Evolutionary conservation across 2,797 vertebrate genomes (phyloP).

Genomic region (Kryptolebias ocellatus): DNA sequence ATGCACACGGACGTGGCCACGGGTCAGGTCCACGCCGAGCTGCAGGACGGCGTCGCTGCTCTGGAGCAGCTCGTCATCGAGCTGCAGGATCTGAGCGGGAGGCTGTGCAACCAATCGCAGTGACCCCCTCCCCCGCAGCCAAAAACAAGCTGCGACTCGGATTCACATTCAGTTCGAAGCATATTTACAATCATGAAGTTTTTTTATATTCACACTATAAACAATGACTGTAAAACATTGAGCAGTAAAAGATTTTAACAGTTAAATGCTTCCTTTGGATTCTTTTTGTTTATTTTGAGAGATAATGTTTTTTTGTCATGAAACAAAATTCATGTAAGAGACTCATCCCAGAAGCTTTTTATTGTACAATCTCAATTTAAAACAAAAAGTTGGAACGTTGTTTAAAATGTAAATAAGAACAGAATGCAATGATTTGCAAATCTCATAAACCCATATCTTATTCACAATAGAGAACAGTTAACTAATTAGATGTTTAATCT

Average conservation of each 20-base stretch:
- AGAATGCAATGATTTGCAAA: too few relatives aligned
- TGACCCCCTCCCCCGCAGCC: slow-evolving; percentile 15
- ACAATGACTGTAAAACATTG: slow-evolving; percentile 6
- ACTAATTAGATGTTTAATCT: too few relatives aligned
- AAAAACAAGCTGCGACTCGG: neutral
- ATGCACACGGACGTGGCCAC: slow-evolving; percentile 85
- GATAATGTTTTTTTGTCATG: neutral
- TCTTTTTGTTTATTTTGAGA: neutral
- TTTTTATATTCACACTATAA: slow-evolving; percentile 17
- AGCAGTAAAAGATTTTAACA: slow-evolving; percentile 15
- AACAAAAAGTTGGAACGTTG: too few relatives aligned
- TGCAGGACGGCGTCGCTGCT: slow-evolving; percentile 80
- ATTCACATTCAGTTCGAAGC: neutral
- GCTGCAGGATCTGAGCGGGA: slow-evolving; percentile 87
- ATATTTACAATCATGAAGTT: neutral
- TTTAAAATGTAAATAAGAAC: too few relatives aligned
- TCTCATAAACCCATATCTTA: too few relatives aligned
- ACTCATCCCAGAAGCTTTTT: too few relatives aligned
- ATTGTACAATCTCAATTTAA: too few relatives aligned
- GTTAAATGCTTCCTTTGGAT: neutral
- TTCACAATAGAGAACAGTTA: too few relatives aligned
- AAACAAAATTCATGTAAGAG: neutral
- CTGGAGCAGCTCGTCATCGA: slow-evolving; percentile 83
- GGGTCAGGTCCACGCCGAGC: slow-evolving; percentile 81
- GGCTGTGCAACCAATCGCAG: slow-evolving; percentile 79